Conservation (phyloP, 2,113 vertebrate species). For the Perognathus longimembris region DNA sequence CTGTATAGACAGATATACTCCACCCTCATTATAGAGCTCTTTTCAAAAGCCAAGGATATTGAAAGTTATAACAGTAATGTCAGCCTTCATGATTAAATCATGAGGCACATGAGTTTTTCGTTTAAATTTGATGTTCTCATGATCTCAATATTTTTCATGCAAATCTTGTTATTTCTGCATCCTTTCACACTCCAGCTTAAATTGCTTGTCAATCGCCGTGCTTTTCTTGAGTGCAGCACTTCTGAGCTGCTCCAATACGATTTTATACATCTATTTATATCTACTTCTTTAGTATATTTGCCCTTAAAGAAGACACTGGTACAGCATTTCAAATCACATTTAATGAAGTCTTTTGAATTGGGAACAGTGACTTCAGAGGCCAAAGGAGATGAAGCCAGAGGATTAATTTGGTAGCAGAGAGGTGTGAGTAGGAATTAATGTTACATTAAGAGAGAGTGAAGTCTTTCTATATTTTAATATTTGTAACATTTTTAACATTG, state of each 20-base stretch:
- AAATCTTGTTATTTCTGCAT: slow-evolving; percentile 91
- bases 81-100: slow-evolving; percentile 90
- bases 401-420: slow-evolving; percentile 25
- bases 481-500: slow-evolving; percentile 43
- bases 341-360: slow-evolving; percentile 78
- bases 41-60: slow-evolving; percentile 86
- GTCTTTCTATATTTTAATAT: slow-evolving; percentile 44
- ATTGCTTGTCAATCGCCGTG: slow-evolving; percentile 89
- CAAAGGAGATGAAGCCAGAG: slow-evolving; percentile 50
- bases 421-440: background rate
- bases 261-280: slow-evolving; percentile 89
- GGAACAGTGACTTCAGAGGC: slow-evolving; percentile 70
- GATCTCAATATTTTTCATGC: slow-evolving; percentile 91
- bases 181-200: slow-evolving; percentile 88
- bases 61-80: slow-evolving; percentile 86
- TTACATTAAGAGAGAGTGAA: slow-evolving; percentile 43
- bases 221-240: slow-evolving; percentile 85
- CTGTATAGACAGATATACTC: slow-evolving; percentile 80
- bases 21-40: slow-evolving; percentile 87
- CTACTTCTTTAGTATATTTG: slow-evolving; percentile 84
- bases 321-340: slow-evolving; percentile 80
- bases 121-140: slow-evolving; percentile 90
- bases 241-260: slow-evolving; percentile 84
- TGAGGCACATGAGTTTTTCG: slow-evolving; percentile 87
- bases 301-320: slow-evolving; percentile 81